Conservation (phyloP, 2,113 vertebrate genomes). For the Pholis gunnellus region DNA sequence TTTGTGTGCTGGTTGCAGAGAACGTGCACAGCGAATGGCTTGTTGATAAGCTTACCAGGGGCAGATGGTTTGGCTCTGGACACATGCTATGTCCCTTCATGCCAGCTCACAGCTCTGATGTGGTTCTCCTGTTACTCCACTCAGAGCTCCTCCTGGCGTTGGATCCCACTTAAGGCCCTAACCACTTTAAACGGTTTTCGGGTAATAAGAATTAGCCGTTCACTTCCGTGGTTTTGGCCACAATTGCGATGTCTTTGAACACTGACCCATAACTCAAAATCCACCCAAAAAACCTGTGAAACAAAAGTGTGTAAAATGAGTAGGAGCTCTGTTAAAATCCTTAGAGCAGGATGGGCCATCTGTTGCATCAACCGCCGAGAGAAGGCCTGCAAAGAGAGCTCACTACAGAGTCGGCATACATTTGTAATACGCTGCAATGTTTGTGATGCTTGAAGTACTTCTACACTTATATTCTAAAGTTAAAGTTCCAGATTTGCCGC, state of each 20-base stretch:
- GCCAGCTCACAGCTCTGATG: slow-evolving; percentile 49
- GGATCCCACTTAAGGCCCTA: slow-evolving; percentile 33
- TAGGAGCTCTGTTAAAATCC: slow-evolving; percentile 54
- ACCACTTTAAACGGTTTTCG: slow-evolving; percentile 18
- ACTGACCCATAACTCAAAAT: slow-evolving; percentile 41
- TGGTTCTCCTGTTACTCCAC: slow-evolving; percentile 35
- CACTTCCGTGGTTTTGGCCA: neutral
- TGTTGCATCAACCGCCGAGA: slow-evolving; percentile 55
- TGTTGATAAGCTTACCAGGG: slow-evolving; percentile 37
- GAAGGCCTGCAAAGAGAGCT: slow-evolving; percentile 6
- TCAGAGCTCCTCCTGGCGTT: slow-evolving; percentile 24
- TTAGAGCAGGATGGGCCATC: slow-evolving; percentile 60
- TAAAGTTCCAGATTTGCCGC: neutral
- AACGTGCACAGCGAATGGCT: slow-evolving; percentile 14
- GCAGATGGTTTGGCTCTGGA: slow-evolving; percentile 66
- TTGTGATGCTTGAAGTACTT: neutral
- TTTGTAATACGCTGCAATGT: slow-evolving; percentile 7
- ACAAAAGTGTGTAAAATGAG: slow-evolving; percentile 47
- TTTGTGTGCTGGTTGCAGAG: slow-evolving; percentile 13
- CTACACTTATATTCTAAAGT: neutral
- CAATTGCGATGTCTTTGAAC: slow-evolving; percentile 3
- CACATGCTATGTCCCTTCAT: slow-evolving; percentile 58
- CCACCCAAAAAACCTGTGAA: slow-evolving; percentile 18
- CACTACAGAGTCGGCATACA: neutral
- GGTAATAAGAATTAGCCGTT: neutral